phyloP scores from a whole-genome alignment of 2,888 invertebrate genomes.

The Conops quadrifasciatus region DNA sequence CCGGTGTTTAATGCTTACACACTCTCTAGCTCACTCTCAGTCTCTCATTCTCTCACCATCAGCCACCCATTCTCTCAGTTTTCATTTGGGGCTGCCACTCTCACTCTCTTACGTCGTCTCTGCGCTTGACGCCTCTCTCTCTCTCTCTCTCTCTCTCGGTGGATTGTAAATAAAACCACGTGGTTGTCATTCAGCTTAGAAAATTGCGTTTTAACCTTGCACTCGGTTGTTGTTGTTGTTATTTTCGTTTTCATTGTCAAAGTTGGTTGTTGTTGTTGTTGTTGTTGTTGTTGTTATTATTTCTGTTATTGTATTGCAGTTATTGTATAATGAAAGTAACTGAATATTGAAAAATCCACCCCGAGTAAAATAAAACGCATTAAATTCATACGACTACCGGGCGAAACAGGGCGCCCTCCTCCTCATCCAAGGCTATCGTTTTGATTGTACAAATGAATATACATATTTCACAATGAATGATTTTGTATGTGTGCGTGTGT shows the following conservation, averaged over 20 bases:
- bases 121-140: background rate
- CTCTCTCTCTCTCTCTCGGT: constrained; percentile 22
- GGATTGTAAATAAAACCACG: constrained; percentile 42
- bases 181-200: constrained; percentile 45
- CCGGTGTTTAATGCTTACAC: constrained; percentile 50
- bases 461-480: constrained; percentile 8
- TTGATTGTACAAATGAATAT: constrained; percentile 25
- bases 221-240: constrained; percentile 12
- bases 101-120: background rate
- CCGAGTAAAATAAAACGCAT: constrained; percentile 37
- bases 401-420: no score
- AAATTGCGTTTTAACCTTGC: constrained; percentile 43
- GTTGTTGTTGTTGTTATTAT: constrained; percentile 7
- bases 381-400: constrained; percentile 29
- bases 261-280: constrained; percentile 34
- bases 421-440: constrained; percentile 29
- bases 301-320: background rate
- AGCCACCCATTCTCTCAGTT: no score
- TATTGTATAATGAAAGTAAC: background rate
- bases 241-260: constrained; percentile 28
- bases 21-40: constrained; percentile 12
- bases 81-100: background rate
- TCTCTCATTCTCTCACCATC: constrained; percentile 9
- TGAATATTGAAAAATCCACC: constrained; percentile 26
- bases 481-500: constrained; percentile 20